phyloP scores from a whole-genome alignment of 1,140 invertebrate species.

The Formica exsecta region DNA sequence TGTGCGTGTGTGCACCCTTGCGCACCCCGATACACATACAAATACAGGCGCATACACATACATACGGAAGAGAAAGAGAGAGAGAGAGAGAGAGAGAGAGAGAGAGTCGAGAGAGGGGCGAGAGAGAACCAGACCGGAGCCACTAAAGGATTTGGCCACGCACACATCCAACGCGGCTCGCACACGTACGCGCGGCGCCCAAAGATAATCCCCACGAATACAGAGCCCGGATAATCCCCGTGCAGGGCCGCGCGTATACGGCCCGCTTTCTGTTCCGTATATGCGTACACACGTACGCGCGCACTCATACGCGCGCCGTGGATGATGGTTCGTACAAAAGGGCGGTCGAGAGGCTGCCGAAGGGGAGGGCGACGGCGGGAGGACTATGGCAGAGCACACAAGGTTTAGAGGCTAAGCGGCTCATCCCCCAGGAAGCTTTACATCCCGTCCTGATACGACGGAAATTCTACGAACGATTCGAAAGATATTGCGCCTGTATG shows the following conservation, averaged over 20 bases:
- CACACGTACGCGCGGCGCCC: slow-evolving; percentile 74
- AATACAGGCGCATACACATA: background rate
- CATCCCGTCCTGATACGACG: slow-evolving; percentile 82
- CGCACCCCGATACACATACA: background rate
- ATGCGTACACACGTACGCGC: slow-evolving; percentile 62
- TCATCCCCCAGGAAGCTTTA: slow-evolving; percentile 85
- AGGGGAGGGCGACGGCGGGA: slow-evolving; percentile 57
- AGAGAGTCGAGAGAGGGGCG: slow-evolving; percentile 5
- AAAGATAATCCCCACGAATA: slow-evolving; percentile 85
- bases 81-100: slow-evolving; percentile 1
- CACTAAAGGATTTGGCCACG: slow-evolving; percentile 82
- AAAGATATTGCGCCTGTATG: slow-evolving; percentile 80
- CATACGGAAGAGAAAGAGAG: slow-evolving; percentile 4
- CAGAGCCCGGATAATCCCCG: slow-evolving; percentile 85
- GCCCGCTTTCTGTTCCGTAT: slow-evolving; percentile 56
- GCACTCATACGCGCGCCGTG: slow-evolving; percentile 64
- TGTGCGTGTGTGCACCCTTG: slow-evolving; percentile 35
- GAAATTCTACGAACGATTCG: slow-evolving; percentile 81
- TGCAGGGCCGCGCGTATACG: slow-evolving; percentile 79
- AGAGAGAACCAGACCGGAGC: slow-evolving; percentile 68
- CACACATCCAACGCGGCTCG: slow-evolving; percentile 66
- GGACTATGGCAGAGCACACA: slow-evolving; percentile 81
- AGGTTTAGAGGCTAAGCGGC: slow-evolving; percentile 86
- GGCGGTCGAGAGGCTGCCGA: slow-evolving; percentile 68
- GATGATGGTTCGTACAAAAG: slow-evolving; percentile 76